Percentiles rank a stretch among this genome's conserved stretches.
phyloP scores from a whole-genome alignment of 2,113 vertebrate species.

The Oncorhynchus masou region DNA sequence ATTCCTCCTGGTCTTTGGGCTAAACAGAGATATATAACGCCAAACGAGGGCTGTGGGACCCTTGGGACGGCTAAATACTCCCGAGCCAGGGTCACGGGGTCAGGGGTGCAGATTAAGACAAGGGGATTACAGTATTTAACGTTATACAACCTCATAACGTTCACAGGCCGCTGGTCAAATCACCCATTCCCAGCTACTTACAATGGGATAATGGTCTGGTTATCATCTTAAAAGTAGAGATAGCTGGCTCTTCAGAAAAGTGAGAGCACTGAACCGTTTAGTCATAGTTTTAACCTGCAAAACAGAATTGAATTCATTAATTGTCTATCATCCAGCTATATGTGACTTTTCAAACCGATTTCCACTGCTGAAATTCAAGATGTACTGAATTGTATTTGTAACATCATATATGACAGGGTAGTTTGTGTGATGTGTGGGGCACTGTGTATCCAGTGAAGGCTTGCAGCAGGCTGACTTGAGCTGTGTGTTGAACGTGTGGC shows the following conservation, averaged over 20 bases:
- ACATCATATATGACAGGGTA: conserved; percentile 17
- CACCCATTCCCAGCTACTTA: conserved; percentile 57
- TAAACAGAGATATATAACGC: conserved; percentile 65
- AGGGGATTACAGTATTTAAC: conserved; percentile 75
- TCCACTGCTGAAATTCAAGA: conserved; percentile 21
- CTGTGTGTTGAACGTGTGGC: conserved; percentile 34
- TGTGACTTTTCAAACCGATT: background rate
- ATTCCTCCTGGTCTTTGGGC: conserved; percentile 57
- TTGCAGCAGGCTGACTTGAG: conserved; percentile 35
- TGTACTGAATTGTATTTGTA: conserved; percentile 30
- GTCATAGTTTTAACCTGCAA: background rate
- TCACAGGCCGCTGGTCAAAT: conserved; percentile 70
- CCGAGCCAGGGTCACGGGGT: conserved; percentile 66
- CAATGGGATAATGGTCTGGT: conserved; percentile 56
- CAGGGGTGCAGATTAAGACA: conserved; percentile 73
- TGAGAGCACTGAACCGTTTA: conserved; percentile 1
- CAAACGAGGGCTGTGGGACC: conserved; percentile 51
- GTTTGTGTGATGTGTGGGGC: conserved; percentile 33
- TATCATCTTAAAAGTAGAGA: conserved; percentile 57
- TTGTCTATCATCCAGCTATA: background rate
- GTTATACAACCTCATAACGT: conserved; percentile 58
- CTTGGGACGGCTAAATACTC: conserved; percentile 65
- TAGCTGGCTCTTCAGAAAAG: conserved; percentile 38
- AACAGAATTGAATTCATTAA: conserved; percentile 14
- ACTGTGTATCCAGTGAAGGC: conserved; percentile 29